Evolutionary conservation across 2,113 vertebrate genomes (phyloP).

Genomic region (Amphilophus citrinellus): DNA sequence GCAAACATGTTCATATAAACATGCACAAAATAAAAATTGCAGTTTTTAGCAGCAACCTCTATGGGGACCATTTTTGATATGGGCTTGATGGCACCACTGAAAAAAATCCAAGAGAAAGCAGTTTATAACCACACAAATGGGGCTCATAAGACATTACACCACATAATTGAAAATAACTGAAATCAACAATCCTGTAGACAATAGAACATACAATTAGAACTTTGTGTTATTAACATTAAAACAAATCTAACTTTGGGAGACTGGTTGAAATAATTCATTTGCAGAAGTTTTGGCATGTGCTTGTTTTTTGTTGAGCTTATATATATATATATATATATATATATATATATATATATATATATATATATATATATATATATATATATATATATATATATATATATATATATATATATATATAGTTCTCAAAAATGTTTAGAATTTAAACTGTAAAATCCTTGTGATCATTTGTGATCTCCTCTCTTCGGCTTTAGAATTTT

Average conservation of each 20-base stretch:
- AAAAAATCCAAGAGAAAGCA: too few species aligned
- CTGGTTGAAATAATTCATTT: neutral
- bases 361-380: too few species aligned
- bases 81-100: too few species aligned
- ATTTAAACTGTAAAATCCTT: neutral
- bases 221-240: too few species aligned
- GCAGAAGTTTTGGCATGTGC: neutral
- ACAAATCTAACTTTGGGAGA: too few species aligned
- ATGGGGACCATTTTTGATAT: neutral
- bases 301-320: neutral
- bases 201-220: too few species aligned
- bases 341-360: too few species aligned
- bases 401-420: too few species aligned
- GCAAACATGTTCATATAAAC: neutral
- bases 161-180: neutral
- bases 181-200: neutral
- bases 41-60: neutral
- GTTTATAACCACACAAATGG: neutral
- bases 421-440: neutral
- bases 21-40: neutral
- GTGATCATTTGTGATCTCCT: neutral
- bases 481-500: rapidly evolving
- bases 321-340: neutral
- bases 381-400: too few species aligned
- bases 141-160: neutral